Conservation (phyloP, 2,797 vertebrate species). For the Takifugu rubripes region DNA sequence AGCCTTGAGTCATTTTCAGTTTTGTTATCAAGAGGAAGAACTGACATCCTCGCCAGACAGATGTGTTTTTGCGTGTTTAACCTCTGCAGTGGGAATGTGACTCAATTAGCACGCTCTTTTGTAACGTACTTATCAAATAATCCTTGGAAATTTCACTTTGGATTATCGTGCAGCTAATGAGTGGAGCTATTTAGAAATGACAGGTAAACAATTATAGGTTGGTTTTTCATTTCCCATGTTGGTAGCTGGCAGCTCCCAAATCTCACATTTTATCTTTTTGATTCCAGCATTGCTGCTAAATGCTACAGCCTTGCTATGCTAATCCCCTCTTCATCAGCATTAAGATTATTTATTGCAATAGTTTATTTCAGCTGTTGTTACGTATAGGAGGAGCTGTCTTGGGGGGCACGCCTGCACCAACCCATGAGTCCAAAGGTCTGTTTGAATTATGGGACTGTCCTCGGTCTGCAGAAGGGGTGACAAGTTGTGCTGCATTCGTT, state of each 20-base stretch:
- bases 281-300: constrained; percentile 10
- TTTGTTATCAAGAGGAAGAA: no score
- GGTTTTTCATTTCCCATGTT: constrained; percentile 1
- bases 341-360: constrained; percentile 37
- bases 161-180: background rate
- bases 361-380: constrained; percentile 36
- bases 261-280: constrained; percentile 15
- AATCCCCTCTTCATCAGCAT: constrained; percentile 37
- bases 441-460: constrained; percentile 16
- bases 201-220: background rate
- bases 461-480: constrained; percentile 18
- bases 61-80: no score
- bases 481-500: constrained; percentile 24
- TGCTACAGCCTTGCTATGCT: constrained; percentile 22
- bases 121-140: no score
- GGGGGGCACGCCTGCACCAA: constrained; percentile 35
- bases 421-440: constrained; percentile 36
- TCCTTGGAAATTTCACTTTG: no score
- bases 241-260: constrained; percentile 12
- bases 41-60: no score
- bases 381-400: constrained; percentile 25
- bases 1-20: no score
- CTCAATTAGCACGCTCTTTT: no score
- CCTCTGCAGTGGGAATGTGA: no score
- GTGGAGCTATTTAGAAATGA: background rate